Evolutionary conservation across 1,140 invertebrate genomes (phyloP).

Genomic region (Zaprionus gabonicus): DNA sequence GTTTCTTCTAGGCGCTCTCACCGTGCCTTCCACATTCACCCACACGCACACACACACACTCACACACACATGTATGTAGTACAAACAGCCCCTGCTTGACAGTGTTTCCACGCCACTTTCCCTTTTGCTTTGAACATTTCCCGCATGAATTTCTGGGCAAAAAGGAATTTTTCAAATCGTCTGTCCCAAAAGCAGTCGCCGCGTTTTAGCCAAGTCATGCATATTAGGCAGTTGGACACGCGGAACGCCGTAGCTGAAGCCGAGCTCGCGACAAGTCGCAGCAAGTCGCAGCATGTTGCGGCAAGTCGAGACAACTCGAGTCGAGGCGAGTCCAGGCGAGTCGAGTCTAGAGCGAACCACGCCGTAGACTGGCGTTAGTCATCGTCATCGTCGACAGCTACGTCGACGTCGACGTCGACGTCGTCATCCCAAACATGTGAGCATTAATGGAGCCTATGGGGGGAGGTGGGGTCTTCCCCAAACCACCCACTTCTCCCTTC

Average conservation of each 20-base stretch:
- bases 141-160: not conserved
- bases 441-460: slow-evolving; percentile 11
- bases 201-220: slow-evolving; percentile 37
- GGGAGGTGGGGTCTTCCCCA: not conserved
- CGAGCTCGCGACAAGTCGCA: not conserved
- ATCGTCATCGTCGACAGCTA: slow-evolving; percentile 19
- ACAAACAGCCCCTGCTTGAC: not conserved
- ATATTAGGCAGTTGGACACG: slow-evolving; percentile 35
- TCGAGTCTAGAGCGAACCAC: not conserved
- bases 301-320: not conserved
- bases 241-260: slow-evolving; percentile 20
- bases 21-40: not conserved
- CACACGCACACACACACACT: not conserved
- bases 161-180: slow-evolving; percentile 1
- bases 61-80: not conserved
- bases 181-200: slow-evolving; percentile 13
- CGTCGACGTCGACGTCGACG: not conserved
- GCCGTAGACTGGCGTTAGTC: slow-evolving; percentile 46
- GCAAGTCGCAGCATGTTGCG: not conserved
- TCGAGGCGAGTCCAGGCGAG: not conserved
- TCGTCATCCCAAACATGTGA: slow-evolving; percentile 2
- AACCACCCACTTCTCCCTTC: not conserved
- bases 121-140: slow-evolving; percentile 10
- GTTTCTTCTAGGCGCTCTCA: slow-evolving; percentile 2
- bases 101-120: slow-evolving; percentile 23